Percentiles rank a stretch among this genome's conserved stretches.
Conservation (phyloP, 2,797 vertebrate genomes). For the Columba guinea region DNA sequence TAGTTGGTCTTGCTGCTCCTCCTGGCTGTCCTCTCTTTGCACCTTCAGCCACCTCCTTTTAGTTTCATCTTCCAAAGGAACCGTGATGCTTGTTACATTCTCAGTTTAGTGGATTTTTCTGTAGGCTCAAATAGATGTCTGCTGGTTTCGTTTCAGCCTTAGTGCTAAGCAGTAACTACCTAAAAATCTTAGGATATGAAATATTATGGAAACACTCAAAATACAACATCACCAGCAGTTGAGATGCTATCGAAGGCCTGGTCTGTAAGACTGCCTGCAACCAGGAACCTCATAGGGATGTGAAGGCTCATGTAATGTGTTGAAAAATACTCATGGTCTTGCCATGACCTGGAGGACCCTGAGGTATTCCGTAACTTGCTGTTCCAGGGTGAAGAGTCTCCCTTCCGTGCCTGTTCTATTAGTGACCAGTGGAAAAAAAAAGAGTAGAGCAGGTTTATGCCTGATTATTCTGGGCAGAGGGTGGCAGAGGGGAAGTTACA, state of each 20-base stretch:
- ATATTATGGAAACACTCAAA: background rate
- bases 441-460: background rate
- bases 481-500: fast-evolving
- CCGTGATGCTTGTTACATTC: background rate
- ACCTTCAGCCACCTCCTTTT: background rate
- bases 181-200: background rate
- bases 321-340: background rate
- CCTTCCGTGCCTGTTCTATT: background rate
- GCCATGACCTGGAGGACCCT: background rate
- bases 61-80: background rate
- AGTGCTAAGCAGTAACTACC: background rate
- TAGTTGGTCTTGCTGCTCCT: background rate
- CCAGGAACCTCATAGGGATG: background rate
- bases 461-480: background rate
- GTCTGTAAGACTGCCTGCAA: background rate
- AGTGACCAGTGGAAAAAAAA: background rate
- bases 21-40: background rate
- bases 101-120: background rate
- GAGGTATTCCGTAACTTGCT: background rate
- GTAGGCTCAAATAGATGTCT: background rate
- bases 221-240: background rate
- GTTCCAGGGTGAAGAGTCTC: background rate
- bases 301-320: background rate
- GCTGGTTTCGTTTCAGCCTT: background rate
- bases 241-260: background rate